These are phyloP conservation scores for Mohoua ochrocephala DNA, from an alignment of 2,113 vertebrate genomes.

Conservation along the genomic window DNA sequence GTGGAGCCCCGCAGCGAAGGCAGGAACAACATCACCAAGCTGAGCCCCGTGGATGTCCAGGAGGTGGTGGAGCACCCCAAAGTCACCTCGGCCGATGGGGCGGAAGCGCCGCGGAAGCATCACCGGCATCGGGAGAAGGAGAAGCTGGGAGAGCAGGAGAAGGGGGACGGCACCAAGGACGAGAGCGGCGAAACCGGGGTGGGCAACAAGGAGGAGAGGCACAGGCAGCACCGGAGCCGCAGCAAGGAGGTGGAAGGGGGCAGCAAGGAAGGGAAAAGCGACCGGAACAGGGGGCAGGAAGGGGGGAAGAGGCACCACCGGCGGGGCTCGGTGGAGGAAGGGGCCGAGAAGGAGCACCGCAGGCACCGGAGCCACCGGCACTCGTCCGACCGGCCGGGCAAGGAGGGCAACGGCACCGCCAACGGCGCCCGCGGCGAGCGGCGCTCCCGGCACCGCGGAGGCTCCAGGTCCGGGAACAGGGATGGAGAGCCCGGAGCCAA, in stretches of 20 bases:
- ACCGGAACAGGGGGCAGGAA: conserved; percentile 76
- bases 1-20: conserved; percentile 76
- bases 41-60: conserved; percentile 57
- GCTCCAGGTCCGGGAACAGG: conserved; percentile 60
- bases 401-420: conserved; percentile 77
- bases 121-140: conserved; percentile 81
- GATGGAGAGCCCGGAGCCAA: conserved; percentile 69
- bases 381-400: conserved; percentile 69
- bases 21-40: conserved; percentile 54
- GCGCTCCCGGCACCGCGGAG: conserved; percentile 78
- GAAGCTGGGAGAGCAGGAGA: conserved; percentile 57
- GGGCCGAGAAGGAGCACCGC: conserved; percentile 76
- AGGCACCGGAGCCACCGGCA: conserved; percentile 79
- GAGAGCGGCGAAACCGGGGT: conserved; percentile 63
- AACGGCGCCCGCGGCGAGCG: conserved; percentile 68
- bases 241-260: conserved; percentile 80
- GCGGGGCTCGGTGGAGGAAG: conserved; percentile 81
- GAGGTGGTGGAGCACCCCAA: conserved; percentile 60
- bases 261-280: conserved; percentile 74
- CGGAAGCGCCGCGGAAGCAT: conserved; percentile 71
- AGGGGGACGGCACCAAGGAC: conserved; percentile 28
- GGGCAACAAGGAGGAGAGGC: conserved; percentile 70
- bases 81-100: neutral
- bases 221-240: conserved; percentile 80
- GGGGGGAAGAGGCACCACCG: conserved; percentile 82